phyloP scores from a whole-genome alignment of 2,888 invertebrate genomes.

The Anthoptus insignis region DNA sequence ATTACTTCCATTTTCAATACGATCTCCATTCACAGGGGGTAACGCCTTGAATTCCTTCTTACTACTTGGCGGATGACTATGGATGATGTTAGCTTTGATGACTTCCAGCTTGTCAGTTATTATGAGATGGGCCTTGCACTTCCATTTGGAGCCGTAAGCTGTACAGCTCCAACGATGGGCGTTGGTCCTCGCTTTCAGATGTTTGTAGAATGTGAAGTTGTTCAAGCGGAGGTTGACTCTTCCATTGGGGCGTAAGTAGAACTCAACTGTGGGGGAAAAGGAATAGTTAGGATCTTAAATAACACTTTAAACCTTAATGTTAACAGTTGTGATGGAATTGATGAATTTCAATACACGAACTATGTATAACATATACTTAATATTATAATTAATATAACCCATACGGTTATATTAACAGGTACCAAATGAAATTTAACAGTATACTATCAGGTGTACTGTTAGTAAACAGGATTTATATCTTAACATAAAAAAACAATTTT shows the following conservation, averaged over 20 bases:
- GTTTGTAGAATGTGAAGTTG: slow-evolving; percentile 78
- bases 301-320: too few species aligned
- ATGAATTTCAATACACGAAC: too few species aligned
- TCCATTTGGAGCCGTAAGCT: slow-evolving; percentile 75
- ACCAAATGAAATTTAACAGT: too few species aligned
- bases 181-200: slow-evolving; percentile 71
- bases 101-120: slow-evolving; percentile 76
- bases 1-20: not conserved
- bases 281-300: slow-evolving; percentile 18
- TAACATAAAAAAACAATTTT: not conserved
- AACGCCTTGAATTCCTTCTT: slow-evolving; percentile 51
- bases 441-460: too few species aligned
- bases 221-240: slow-evolving; percentile 76
- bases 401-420: too few species aligned
- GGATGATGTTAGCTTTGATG: slow-evolving; percentile 68
- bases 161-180: slow-evolving; percentile 80
- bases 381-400: too few species aligned
- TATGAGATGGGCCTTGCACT: slow-evolving; percentile 75
- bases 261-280: slow-evolving; percentile 58
- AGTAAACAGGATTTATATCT: too few species aligned
- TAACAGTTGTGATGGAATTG: too few species aligned
- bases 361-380: too few species aligned
- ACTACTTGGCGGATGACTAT: slow-evolving; percentile 68
- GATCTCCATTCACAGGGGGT: slow-evolving; percentile 5
- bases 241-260: slow-evolving; percentile 75